Percentiles rank a stretch among this genome's conserved stretches.
phyloP scores from a whole-genome alignment of 2,888 invertebrate species.

The Cephonodes hylas region DNA sequence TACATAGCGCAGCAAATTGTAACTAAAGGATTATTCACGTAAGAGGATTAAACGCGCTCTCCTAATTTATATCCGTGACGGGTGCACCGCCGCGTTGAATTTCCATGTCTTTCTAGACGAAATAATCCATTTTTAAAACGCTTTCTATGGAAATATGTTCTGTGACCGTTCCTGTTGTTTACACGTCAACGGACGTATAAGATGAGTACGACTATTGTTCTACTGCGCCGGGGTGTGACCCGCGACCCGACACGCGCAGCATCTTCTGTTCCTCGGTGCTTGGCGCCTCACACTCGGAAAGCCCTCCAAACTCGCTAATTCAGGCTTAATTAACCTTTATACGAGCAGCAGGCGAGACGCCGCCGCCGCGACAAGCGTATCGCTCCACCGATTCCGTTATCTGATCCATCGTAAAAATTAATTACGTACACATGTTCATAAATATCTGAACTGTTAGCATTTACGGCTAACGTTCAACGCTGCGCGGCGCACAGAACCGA shows the following conservation, averaged over 20 bases:
- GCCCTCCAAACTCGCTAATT: slow-evolving; percentile 51
- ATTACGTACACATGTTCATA: slow-evolving; percentile 80
- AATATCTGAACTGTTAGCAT: slow-evolving; percentile 76
- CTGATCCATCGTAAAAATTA: slow-evolving; percentile 79
- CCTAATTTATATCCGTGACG: slow-evolving; percentile 51
- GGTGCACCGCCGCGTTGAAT: slow-evolving; percentile 33
- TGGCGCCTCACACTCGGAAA: slow-evolving; percentile 40
- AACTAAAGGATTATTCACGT: slow-evolving; percentile 57
- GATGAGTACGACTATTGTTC: slow-evolving; percentile 40
- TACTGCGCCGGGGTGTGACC: slow-evolving; percentile 36
- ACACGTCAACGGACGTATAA: slow-evolving; percentile 36
- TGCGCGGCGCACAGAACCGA: slow-evolving; percentile 19
- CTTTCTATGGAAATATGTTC: slow-evolving; percentile 48
- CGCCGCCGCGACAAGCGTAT: slow-evolving; percentile 67
- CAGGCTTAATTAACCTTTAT: slow-evolving; percentile 65
- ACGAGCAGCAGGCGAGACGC: slow-evolving; percentile 48
- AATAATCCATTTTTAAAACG: slow-evolving; percentile 48
- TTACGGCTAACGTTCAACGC: slow-evolving; percentile 65
- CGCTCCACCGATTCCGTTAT: slow-evolving; percentile 70
- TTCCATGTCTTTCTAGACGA: slow-evolving; percentile 39
- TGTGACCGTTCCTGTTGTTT: slow-evolving; percentile 38
- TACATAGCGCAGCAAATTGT: slow-evolving; percentile 39
- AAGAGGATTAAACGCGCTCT: slow-evolving; percentile 50
- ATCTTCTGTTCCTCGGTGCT: slow-evolving; percentile 36
- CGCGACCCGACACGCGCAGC: slow-evolving; percentile 24